Conservation (phyloP, 2,113 vertebrate species). For the Tricholaema leucomelas region DNA sequence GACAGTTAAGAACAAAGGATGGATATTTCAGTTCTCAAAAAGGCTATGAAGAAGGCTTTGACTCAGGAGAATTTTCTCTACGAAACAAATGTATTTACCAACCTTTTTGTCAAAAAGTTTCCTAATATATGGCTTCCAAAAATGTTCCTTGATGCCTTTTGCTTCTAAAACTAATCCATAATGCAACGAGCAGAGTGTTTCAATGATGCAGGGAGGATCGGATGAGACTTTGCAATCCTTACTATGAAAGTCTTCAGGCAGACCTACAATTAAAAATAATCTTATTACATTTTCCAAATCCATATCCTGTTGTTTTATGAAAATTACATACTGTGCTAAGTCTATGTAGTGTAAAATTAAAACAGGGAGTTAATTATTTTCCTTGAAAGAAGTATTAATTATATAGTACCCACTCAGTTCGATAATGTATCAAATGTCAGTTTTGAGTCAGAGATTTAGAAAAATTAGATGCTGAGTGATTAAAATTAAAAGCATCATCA, state of each 20-base stretch:
- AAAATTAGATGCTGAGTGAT: background rate
- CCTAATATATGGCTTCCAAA: constrained; percentile 95
- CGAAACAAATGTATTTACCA: background rate
- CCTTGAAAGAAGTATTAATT: background rate
- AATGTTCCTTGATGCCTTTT: constrained; percentile 95
- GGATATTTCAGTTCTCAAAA: background rate
- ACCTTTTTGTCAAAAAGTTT: constrained; percentile 95
- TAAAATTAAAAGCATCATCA: background rate
- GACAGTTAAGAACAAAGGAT: background rate
- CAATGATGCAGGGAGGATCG: constrained; percentile 88
- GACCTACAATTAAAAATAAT: constrained; percentile 70
- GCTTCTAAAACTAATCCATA: constrained; percentile 92
- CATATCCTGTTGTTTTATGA: background rate
- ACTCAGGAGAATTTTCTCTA: background rate
- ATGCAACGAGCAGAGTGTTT: constrained; percentile 88
- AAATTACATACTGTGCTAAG: background rate
- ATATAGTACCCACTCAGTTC: background rate
- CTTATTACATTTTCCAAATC: background rate
- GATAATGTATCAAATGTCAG: background rate
- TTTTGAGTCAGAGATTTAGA: background rate
- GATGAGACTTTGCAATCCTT: constrained; percentile 84
- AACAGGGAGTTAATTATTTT: background rate
- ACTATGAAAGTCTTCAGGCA: constrained; percentile 86
- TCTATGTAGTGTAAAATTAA: background rate
- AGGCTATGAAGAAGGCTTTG: background rate